Conservation (phyloP, 1,140 invertebrate species). For the Orius insidiosus region DNA sequence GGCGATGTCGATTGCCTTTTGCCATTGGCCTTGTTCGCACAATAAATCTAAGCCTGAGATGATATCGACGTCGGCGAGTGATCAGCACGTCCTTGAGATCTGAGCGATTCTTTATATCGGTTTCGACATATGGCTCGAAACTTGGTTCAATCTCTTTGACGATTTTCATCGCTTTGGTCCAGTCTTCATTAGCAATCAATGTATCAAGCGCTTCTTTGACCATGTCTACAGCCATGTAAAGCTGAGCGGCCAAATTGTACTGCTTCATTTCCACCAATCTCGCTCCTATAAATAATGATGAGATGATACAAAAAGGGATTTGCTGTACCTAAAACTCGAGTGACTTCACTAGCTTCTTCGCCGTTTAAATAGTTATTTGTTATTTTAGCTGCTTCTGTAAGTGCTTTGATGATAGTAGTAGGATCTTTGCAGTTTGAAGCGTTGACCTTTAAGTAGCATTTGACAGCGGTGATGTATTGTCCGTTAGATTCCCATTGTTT, state of each 20-base stretch:
- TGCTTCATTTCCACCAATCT: conserved; percentile 22
- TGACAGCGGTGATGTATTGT: conserved; percentile 44
- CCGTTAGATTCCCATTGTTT: conserved; percentile 62
- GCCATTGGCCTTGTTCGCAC: conserved; percentile 81
- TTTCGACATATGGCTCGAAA: conserved; percentile 58
- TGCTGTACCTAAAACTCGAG: conserved; percentile 34
- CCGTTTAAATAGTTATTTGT: conserved; percentile 54
- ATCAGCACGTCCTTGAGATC: conserved; percentile 63
- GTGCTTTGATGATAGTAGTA: conserved; percentile 42
- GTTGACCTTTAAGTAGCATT: conserved; percentile 32
- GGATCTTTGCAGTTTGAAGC: conserved; percentile 33
- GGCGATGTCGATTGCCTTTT: conserved; percentile 74
- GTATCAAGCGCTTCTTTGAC: conserved; percentile 72
- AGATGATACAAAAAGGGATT: conserved; percentile 9
- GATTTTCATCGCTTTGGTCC: conserved; percentile 65
- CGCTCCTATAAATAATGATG: conserved; percentile 16
- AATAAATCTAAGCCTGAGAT: conserved; percentile 71
- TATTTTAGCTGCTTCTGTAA: conserved; percentile 47
- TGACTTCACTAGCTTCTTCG: conserved; percentile 41
- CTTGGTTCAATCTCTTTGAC: conserved; percentile 67
- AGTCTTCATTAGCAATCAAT: conserved; percentile 60
- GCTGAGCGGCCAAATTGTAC: conserved; percentile 27
- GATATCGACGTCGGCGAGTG: conserved; percentile 62
- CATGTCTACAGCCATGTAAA: conserved; percentile 59
- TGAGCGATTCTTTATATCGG: conserved; percentile 62